Evolutionary conservation across 2,797 vertebrate genomes (phyloP).

Genomic region (Coreius guichenoti): DNA sequence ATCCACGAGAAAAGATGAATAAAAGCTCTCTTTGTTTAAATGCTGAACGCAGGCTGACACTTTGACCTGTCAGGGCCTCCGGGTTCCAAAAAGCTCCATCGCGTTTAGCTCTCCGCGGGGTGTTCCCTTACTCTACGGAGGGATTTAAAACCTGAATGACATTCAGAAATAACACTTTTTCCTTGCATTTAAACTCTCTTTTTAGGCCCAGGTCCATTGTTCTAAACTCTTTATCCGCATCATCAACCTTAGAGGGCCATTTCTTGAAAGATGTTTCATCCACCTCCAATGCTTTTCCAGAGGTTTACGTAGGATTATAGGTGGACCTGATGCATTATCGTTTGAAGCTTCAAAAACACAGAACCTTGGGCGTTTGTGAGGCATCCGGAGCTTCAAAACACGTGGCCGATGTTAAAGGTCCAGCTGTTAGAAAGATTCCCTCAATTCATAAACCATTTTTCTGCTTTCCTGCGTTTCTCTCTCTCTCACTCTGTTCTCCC

Average conservation of each 20-base stretch:
- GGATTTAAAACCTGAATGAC: conserved; percentile 36
- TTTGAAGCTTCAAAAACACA: conserved; percentile 23
- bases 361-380: conserved; percentile 6
- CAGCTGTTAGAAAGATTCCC: conserved; percentile 54
- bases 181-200: neutral
- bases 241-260: conserved; percentile 4
- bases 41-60: conserved; percentile 26
- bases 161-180: conserved; percentile 24
- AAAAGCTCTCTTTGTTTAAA: conserved; percentile 45
- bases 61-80: conserved; percentile 37
- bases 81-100: conserved; percentile 2
- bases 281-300: neutral
- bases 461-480: conserved; percentile 35
- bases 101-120: conserved; percentile 14
- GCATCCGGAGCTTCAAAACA: conserved; percentile 22
- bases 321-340: conserved; percentile 8
- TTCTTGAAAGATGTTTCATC: conserved; percentile 18
- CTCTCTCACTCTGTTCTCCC: conserved; percentile 44
- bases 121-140: conserved; percentile 14
- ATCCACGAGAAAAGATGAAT: conserved; percentile 16
- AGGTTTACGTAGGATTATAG: conserved; percentile 25
- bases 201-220: neutral
- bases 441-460: conserved; percentile 58
- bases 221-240: neutral
- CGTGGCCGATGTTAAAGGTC: conserved; percentile 40